Base-by-base conservation (phyloP, 2,113 vertebrate genomes). In the Larimichthys crocea region DNA sequence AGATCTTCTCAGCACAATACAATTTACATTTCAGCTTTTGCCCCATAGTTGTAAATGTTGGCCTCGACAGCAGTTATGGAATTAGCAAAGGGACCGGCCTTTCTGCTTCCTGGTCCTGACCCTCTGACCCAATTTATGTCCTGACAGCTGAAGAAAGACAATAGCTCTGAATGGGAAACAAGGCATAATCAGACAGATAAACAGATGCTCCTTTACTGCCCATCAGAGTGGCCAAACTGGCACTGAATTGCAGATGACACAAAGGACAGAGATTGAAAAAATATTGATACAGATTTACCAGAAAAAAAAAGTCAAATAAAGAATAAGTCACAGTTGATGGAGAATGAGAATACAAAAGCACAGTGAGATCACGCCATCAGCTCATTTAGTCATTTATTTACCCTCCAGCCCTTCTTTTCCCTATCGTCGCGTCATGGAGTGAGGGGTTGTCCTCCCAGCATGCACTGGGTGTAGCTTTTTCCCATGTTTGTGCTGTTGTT, bases 41-140 rank as follows among this genome's bases (percentile, higher is more conserved):
- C 9, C 22, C 20, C 22, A 53, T n/a, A 29, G 44, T 24, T 75
- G 24, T 70, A 79, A 2, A 69, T 80, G 22, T 69, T 6, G 19
- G 10, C 35, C 61, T 56, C 10, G 20, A 2, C 46, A 65, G 24
- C 22, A 49, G 12, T n/a, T 9, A 4, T 24, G 16, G 56, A n/a
- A 40, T 20, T 2, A 66, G 44, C 57, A 26, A 16, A 56, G 71
- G 56, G 61, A 76, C 66, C 62, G 24, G 3, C 61, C 73, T 26
- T 9, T 72, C 26, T 64, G 72, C 10, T 44, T 53, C 14, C 12
- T 53, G 56, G 22, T 56, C 62, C 53, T 80, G 78, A 89, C 84
- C 82, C 55, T 29, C 4, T 80, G 60, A 88, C 79, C 81, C 83
- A 52, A 2, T 82, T 79, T 44, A 69, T 86, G 63, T 66, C 62